Percentiles rank a stretch among this genome's conserved stretches.
Evolutionary conservation across 2,888 invertebrate species (phyloP).

Genomic region (Theodoxus fluviatilis): DNA sequence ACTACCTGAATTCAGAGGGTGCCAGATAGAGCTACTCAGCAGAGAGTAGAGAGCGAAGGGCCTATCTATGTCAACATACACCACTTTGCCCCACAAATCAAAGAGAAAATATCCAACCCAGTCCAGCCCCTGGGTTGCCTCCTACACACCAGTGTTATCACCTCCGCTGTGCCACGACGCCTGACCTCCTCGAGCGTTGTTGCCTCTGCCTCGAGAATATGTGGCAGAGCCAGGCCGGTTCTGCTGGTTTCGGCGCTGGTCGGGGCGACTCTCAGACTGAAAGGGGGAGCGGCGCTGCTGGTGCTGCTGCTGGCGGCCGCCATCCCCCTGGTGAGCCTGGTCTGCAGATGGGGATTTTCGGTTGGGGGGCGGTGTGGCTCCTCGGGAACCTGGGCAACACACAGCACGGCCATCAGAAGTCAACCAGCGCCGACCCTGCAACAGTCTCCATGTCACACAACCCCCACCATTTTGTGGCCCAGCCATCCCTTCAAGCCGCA

Average conservation of each 20-base stretch:
- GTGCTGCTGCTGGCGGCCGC: slow-evolving; percentile 33
- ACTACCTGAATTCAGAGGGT: too few relatives aligned
- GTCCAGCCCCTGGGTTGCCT: too few relatives aligned
- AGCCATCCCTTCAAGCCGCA: too few relatives aligned
- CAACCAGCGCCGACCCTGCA: neutral
- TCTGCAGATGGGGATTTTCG: slow-evolving; percentile 73
- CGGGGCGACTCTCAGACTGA: neutral
- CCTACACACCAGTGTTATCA: too few relatives aligned
- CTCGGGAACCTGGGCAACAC: slow-evolving; percentile 19
- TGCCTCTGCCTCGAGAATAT: slow-evolving; percentile 46
- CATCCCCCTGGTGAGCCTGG: slow-evolving; percentile 77
- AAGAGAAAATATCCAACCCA: too few relatives aligned
- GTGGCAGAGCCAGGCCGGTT: slow-evolving; percentile 35
- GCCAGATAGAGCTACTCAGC: too few relatives aligned
- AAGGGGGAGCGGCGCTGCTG: slow-evolving; percentile 25
- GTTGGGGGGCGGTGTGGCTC: slow-evolving; percentile 48
- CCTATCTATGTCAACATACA: too few relatives aligned
- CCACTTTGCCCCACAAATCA: too few relatives aligned
- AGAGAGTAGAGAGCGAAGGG: too few relatives aligned
- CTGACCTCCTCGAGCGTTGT: too few relatives aligned
- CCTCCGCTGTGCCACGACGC: too few relatives aligned
- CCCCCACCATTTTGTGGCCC: too few relatives aligned
- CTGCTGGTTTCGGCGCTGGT: slow-evolving; percentile 21
- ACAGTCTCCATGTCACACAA: slow-evolving; percentile 1
- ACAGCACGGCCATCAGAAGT: slow-evolving; percentile 22